Percentiles rank a stretch among this genome's conserved stretches.
These are phyloP conservation scores for Boloria selene DNA, from an alignment of 2,888 invertebrate species.

Conservation along the genomic window DNA sequence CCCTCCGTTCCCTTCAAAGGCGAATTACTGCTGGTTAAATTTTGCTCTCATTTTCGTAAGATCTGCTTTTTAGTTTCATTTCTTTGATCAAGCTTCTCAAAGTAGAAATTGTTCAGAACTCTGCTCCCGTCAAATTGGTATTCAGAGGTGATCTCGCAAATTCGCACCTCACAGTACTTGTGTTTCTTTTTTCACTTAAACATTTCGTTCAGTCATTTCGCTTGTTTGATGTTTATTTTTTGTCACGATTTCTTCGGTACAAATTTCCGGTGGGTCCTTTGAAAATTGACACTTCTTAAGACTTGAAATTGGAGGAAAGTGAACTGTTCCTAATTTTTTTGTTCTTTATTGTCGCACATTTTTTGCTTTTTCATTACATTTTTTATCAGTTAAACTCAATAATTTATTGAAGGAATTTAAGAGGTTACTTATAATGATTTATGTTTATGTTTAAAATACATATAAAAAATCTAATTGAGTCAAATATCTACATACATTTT, in stretches of 20 bases:
- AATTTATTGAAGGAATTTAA: too few species aligned
- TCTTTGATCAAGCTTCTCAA: conserved; percentile 77
- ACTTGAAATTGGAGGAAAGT: too few species aligned
- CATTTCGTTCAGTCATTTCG: not conserved
- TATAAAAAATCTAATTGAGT: too few species aligned
- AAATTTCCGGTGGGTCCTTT: too few species aligned
- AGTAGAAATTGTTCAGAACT: conserved; percentile 78
- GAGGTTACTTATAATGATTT: too few species aligned
- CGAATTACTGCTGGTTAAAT: conserved; percentile 79
- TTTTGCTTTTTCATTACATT: too few species aligned
- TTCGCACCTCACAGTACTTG: conserved; percentile 62
- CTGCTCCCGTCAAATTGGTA: conserved; percentile 67
- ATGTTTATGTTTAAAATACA: too few species aligned
- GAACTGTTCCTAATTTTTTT: too few species aligned
- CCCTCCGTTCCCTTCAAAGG: conserved; percentile 73
- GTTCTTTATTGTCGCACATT: too few species aligned
- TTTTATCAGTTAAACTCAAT: too few species aligned
- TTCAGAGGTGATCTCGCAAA: conserved; percentile 73
- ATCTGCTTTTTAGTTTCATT: conserved; percentile 79
- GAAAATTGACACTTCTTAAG: too few species aligned
- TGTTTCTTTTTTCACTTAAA: conserved; percentile 27
- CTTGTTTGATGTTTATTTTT: conserved; percentile 5
- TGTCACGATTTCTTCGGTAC: not conserved
- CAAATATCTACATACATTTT: too few species aligned
- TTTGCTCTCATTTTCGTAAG: conserved; percentile 71